Evolutionary conservation across 2,797 vertebrate genomes (phyloP).

Genomic region (Centropyge bicolor): DNA sequence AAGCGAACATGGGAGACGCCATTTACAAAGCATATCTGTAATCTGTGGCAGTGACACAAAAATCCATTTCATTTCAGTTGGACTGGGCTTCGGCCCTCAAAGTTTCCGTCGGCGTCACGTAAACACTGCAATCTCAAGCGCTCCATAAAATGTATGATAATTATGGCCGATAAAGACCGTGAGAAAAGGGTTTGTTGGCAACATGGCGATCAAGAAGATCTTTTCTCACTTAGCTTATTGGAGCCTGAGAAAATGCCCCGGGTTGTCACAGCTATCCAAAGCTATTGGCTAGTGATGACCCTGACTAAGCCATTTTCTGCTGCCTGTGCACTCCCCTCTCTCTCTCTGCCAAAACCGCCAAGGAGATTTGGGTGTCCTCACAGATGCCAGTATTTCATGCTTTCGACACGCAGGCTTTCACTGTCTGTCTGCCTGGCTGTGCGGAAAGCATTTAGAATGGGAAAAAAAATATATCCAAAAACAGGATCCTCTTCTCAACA

Average conservation of each 20-base stretch:
- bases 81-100: background rate
- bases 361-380: slow-evolving; percentile 76
- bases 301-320: slow-evolving; percentile 83
- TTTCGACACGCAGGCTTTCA: slow-evolving; percentile 75
- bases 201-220: slow-evolving; percentile 52
- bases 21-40: background rate
- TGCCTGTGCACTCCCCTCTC: slow-evolving; percentile 70
- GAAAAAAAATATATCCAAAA: slow-evolving; percentile 11
- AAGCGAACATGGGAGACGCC: background rate
- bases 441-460: slow-evolving; percentile 50
- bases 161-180: slow-evolving; percentile 53
- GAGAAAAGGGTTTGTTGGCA: slow-evolving; percentile 69
- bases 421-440: slow-evolving; percentile 61
- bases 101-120: slow-evolving; percentile 6
- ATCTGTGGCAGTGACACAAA: background rate
- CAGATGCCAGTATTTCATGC: slow-evolving; percentile 78
- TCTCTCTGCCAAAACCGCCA: slow-evolving; percentile 66
- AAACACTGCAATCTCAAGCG: slow-evolving; percentile 12
- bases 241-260: slow-evolving; percentile 78
- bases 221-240: slow-evolving; percentile 70
- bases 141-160: slow-evolving; percentile 58
- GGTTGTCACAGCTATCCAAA: slow-evolving; percentile 75
- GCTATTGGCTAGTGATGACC: slow-evolving; percentile 80
- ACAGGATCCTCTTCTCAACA: slow-evolving; percentile 61
- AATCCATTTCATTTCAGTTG: background rate